Conservation (phyloP, 2,888 invertebrate species). For the Globia sparganii region DNA sequence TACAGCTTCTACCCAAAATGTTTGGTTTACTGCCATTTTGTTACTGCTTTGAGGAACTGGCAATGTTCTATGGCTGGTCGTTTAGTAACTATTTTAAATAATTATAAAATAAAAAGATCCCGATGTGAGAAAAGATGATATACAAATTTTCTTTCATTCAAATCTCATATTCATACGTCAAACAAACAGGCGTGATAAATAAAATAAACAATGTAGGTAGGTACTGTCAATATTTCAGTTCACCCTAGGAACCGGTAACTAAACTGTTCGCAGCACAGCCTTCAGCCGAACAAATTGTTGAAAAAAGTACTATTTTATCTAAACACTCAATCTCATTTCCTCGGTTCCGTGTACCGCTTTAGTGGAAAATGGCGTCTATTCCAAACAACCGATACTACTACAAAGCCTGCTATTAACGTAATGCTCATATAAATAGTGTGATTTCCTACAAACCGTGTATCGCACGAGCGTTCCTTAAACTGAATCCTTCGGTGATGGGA, state of each 20-base stretch:
- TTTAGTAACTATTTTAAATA: slow-evolving; percentile 12
- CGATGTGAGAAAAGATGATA: background rate
- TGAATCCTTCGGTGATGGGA: slow-evolving; percentile 76
- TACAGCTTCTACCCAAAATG: slow-evolving; percentile 39
- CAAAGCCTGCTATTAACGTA: slow-evolving; percentile 77
- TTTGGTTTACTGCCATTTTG: slow-evolving; percentile 32
- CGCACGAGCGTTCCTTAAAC: slow-evolving; percentile 71
- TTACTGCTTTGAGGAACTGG: slow-evolving; percentile 14
- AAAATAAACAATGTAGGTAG: slow-evolving; percentile 2
- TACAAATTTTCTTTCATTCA: background rate
- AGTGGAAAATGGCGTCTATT: slow-evolving; percentile 60
- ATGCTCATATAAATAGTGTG: slow-evolving; percentile 81
- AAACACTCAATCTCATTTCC: slow-evolving; percentile 60
- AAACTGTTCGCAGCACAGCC: slow-evolving; percentile 19
- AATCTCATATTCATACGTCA: background rate
- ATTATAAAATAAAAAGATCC: background rate
- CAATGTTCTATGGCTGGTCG: background rate
- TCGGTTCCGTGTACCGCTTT: slow-evolving; percentile 54
- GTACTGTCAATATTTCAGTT: background rate
- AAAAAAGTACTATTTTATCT: slow-evolving; percentile 54
- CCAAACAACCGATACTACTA: slow-evolving; percentile 69
- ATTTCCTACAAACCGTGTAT: slow-evolving; percentile 78
- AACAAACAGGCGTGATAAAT: background rate
- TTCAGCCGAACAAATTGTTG: slow-evolving; percentile 53
- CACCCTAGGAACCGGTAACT: background rate